Percentiles rank a stretch among this genome's conserved stretches.
phyloP scores from a whole-genome alignment of 2,797 vertebrate genomes.

The Brachyalestes nurse region DNA sequence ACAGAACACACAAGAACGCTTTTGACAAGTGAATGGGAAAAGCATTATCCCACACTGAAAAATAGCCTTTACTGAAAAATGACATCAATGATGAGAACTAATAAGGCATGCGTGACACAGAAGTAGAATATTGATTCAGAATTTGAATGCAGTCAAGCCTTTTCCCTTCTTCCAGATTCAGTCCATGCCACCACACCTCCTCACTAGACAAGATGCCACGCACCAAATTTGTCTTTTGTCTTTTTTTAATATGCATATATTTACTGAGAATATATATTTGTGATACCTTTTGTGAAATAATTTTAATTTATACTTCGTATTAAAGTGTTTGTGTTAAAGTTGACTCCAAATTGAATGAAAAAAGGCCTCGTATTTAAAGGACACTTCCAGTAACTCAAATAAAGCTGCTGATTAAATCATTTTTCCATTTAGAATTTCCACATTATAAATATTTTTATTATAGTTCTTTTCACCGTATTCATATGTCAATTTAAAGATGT shows the following conservation, averaged over 20 bases:
- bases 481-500: no score
- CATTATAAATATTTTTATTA: neutral
- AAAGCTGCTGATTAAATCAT: slow-evolving; percentile 6
- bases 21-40: neutral
- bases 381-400: neutral
- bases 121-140: neutral
- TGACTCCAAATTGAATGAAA: neutral
- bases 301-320: slow-evolving; percentile 10
- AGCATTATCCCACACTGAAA: neutral
- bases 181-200: no score
- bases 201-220: neutral
- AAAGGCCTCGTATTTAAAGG: neutral
- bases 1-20: neutral
- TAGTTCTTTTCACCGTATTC: neutral
- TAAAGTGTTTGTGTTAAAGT: neutral
- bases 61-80: neutral
- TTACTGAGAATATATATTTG: slow-evolving; percentile 5
- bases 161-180: no score
- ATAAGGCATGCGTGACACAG: neutral
- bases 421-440: neutral
- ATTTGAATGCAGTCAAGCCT: neutral
- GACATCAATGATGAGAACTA: no score
- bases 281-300: neutral
- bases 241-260: slow-evolving; percentile 4
- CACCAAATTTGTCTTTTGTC: neutral